phyloP scores from a whole-genome alignment of 2,888 invertebrate genomes.

The Mythimna vitellina region DNA sequence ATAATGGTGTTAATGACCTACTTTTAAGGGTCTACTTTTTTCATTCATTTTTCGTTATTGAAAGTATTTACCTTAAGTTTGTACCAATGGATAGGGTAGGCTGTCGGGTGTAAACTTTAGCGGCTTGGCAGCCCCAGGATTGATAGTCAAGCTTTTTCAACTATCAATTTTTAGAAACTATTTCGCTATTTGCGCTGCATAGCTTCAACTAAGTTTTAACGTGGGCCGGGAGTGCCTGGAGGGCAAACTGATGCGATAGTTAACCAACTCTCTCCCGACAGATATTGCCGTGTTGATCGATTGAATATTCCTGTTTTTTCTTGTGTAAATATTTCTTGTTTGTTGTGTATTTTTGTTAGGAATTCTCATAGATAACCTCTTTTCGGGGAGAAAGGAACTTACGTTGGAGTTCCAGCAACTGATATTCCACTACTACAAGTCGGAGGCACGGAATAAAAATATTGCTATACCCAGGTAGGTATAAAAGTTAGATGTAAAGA shows the following conservation, averaged over 20 bases:
- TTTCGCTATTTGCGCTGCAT: conserved; percentile 5
- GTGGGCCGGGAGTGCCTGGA: not conserved
- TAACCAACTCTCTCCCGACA: not conserved
- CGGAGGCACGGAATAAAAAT: too few relatives aligned
- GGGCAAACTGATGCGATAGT: not conserved
- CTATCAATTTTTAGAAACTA: conserved; percentile 21
- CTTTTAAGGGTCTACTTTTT: too few relatives aligned
- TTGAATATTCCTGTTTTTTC: not conserved
- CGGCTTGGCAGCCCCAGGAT: not conserved
- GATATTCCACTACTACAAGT: too few relatives aligned
- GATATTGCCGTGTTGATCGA: not conserved
- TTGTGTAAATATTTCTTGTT: not conserved
- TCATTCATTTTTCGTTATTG: not conserved
- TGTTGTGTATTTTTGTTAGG: not conserved
- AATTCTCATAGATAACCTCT: too few relatives aligned
- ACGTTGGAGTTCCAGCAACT: too few relatives aligned
- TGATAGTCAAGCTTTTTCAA: conserved; percentile 12
- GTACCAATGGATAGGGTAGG: not conserved
- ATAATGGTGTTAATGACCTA: too few relatives aligned
- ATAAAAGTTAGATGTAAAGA: not conserved
- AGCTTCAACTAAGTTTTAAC: not conserved
- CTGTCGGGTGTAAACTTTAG: not conserved
- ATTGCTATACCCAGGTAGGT: too few relatives aligned
- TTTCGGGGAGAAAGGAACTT: too few relatives aligned
- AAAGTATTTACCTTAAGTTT: not conserved